These are phyloP conservation scores for Probaryconus sp. DNA, from an alignment of 1,140 invertebrate genomes.

Conservation along the genomic window DNA sequence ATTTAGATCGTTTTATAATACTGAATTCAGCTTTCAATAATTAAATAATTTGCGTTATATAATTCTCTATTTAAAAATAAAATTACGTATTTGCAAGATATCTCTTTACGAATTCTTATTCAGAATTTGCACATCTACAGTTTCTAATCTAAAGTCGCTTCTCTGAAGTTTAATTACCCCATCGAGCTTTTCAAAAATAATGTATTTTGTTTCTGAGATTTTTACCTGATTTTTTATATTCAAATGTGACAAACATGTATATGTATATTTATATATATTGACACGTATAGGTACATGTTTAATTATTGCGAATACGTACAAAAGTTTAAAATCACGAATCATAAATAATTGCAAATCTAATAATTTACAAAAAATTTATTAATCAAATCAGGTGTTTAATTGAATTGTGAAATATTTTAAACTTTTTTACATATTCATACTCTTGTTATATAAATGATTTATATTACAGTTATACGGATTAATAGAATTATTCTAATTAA, in stretches of 20 bases:
- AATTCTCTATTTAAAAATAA: constrained; percentile 38
- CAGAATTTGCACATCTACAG: constrained; percentile 10
- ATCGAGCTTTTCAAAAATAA: constrained; percentile 38
- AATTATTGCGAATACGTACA: constrained; percentile 28
- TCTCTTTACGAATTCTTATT: too few species aligned
- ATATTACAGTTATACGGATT: constrained; percentile 46
- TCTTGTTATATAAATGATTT: constrained; percentile 25
- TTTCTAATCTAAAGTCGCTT: constrained; percentile 25
- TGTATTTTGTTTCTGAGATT: constrained; percentile 16
- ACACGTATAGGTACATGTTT: background rate
- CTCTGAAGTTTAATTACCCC: constrained; percentile 9
- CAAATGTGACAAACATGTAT: too few species aligned
- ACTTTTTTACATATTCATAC: constrained; percentile 17
- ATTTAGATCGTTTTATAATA: constrained; percentile 42
- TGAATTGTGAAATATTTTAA: background rate
- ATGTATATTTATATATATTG: too few species aligned
- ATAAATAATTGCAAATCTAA: constrained; percentile 4
- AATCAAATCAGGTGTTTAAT: too few species aligned
- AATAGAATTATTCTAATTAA: too few species aligned
- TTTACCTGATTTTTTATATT: constrained; percentile 27
- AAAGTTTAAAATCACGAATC: background rate
- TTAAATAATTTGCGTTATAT: constrained; percentile 15
- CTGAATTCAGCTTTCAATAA: constrained; percentile 42
- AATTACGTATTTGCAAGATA: constrained; percentile 13
- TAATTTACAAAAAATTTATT: too few species aligned